Evolutionary conservation across 2,113 vertebrate genomes (phyloP).

Genomic region (Bothrops jararaca): DNA sequence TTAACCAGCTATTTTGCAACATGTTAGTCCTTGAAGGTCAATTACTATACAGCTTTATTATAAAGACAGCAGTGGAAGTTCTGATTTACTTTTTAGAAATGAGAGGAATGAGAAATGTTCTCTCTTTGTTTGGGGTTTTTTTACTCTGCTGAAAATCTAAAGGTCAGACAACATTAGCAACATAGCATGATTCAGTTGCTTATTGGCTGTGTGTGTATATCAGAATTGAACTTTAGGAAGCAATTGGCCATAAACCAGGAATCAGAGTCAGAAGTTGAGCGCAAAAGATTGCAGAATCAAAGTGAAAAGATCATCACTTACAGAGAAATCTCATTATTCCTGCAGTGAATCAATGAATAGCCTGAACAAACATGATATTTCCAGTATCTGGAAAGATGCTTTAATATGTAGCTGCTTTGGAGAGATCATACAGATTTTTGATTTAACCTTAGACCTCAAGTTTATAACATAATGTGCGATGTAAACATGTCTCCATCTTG

Average conservation of each 20-base stretch:
- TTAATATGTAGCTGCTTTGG: background rate
- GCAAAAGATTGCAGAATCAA: background rate
- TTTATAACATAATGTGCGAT: background rate
- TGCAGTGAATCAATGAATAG: background rate
- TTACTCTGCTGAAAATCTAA: background rate
- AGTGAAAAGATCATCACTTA: background rate
- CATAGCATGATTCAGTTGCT: background rate
- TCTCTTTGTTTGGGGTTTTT: background rate
- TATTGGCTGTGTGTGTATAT: background rate
- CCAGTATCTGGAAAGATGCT: background rate
- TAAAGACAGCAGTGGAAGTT: background rate
- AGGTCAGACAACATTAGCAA: background rate
- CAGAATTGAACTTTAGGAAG: background rate
- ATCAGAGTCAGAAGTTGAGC: background rate
- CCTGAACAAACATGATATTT: background rate
- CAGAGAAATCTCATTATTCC: background rate
- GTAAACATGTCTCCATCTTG: background rate
- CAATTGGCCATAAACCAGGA: background rate
- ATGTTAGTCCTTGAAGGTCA: background rate
- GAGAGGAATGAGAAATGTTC: background rate
- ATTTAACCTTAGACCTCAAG: background rate
- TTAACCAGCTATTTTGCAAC: slow-evolving; percentile 7
- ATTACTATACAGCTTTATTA: background rate
- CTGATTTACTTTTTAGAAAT: background rate
- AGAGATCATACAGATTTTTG: background rate